phyloP scores from a whole-genome alignment of 2,113 vertebrate genomes.

The Perognathus longimembris region DNA sequence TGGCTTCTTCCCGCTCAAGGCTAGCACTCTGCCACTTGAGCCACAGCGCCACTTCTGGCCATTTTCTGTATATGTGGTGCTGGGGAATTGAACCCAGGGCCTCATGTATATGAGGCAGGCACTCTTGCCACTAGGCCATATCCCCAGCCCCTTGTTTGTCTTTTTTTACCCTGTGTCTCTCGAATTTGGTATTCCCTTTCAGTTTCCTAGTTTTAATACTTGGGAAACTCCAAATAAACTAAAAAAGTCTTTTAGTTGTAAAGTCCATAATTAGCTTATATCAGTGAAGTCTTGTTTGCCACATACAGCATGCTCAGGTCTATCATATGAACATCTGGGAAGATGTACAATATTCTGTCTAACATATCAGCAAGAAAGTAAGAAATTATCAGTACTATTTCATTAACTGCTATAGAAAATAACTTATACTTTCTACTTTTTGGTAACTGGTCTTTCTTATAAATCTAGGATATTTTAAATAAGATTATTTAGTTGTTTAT shows the following conservation, averaged over 20 bases:
- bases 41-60: too few species aligned
- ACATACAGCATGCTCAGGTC: not conserved
- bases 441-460: not conserved
- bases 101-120: too few species aligned
- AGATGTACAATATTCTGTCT: not conserved
- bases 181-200: too few species aligned
- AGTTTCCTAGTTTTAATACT: too few species aligned
- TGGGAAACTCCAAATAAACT: not conserved
- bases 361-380: not conserved
- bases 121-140: too few species aligned
- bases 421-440: not conserved
- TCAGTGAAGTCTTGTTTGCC: not conserved
- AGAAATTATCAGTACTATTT: not conserved
- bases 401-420: not conserved
- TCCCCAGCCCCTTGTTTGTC: too few species aligned
- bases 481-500: not conserved
- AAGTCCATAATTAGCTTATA: not conserved
- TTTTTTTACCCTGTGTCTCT: too few species aligned
- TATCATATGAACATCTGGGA: not conserved
- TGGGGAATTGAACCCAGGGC: too few species aligned
- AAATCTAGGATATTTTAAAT: not conserved
- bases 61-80: too few species aligned
- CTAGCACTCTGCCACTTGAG: too few species aligned
- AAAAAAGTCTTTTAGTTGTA: not conserved
- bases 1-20: too few species aligned